Evolutionary conservation across 2,113 vertebrate species (phyloP), one percentile per base, ranked within the genome.

Genomic region (Zosterops pallidus): DNA sequence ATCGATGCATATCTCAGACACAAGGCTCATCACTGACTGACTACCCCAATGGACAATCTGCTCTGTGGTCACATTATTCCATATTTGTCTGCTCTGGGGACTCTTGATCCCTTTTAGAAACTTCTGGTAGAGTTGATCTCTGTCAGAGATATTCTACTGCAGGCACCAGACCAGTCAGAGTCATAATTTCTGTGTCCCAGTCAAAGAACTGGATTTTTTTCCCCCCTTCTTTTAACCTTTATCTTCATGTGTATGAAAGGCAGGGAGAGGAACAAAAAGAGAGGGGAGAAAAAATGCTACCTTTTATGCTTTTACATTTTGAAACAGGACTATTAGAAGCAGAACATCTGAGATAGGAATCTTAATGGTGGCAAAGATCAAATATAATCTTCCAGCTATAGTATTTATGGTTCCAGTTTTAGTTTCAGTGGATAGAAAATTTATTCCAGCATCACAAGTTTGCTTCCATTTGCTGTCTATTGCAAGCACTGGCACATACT

Each of bases 301-400:
- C 64, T 84, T 90, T 92, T 26, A 68, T 63, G 37, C 4, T 85
- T 92, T 92, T 74, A 78, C 15, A 15, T 92, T 63, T 64, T 14
- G 29, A 95, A 95, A 83, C 47, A 80, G 77, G 67, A 76, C 88
- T 93, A 94, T 79, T 76, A 75, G 63, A 93, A 95, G 79, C 50
- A 91, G 77, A 96, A 89, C 26, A 37, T 89, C 78, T 90, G 85
- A 96, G 70, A 94, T 56, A 92, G 72, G 87, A 92, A 96, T 69
- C 72, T 93, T 87, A 89, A 94, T 59, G 79, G 74, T 72, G 50
- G 84, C 86, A 93, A 94, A 95, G 81, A 97, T 96, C 74, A 97
- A 97, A 97, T 96, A 96, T 89, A 86, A 70, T 95, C 83, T 97
- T 97, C 93, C 95, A 98, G 88, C 46, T 96, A 69, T 77, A 95